A percentile compares a stretch with the other conserved stretches of the same genome.
Evolutionary conservation across 2,888 invertebrate genomes (phyloP).

Genomic region (Amiota mariae): DNA sequence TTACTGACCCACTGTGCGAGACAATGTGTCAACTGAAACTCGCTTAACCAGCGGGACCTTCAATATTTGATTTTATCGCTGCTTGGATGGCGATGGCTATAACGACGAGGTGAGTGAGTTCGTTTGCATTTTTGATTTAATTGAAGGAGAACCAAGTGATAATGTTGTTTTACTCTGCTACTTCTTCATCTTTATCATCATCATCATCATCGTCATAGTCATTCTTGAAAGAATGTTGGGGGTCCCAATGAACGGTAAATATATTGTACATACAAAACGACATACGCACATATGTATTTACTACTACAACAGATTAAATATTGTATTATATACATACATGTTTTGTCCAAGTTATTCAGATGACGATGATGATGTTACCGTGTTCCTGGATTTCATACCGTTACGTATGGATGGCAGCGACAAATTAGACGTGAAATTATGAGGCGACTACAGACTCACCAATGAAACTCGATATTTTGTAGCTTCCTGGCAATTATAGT

Average conservation of each 20-base stretch:
- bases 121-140: no score
- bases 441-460: conserved; percentile 39
- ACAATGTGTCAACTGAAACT: conserved; percentile 1
- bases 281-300: no score
- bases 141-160: no score
- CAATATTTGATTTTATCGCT: background rate
- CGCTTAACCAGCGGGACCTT: background rate
- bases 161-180: no score
- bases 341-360: background rate
- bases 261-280: no score
- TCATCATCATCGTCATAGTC: no score
- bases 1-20: conserved; percentile 3
- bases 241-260: no score
- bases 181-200: no score
- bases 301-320: no score
- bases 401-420: conserved; percentile 49
- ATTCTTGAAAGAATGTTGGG: no score
- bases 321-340: background rate
- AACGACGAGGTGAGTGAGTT: no score
- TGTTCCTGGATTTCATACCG: conserved; percentile 44
- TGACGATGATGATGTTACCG: background rate
- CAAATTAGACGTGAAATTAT: conserved; percentile 56
- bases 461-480: conserved; percentile 60
- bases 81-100: no score
- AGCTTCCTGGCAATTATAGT: conserved; percentile 61